These are phyloP conservation scores for Hestina assimilis DNA, from an alignment of 1,140 invertebrate genomes.

Conservation along the genomic window DNA sequence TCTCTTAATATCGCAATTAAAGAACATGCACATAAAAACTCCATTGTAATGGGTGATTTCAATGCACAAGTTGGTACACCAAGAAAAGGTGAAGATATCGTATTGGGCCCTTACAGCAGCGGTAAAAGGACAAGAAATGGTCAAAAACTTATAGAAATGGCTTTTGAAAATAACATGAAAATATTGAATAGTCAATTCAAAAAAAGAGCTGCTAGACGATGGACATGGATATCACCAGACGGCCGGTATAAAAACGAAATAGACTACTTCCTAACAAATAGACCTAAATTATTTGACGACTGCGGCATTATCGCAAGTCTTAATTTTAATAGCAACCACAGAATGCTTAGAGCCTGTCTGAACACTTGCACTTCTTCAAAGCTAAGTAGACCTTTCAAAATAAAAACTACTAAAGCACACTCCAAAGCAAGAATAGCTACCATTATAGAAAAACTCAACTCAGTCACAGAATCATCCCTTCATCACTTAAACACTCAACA, in stretches of 20 bases:
- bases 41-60: slow-evolving; percentile 32
- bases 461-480: background rate
- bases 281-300: background rate
- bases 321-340: slow-evolving; percentile 5
- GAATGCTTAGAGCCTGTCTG: background rate
- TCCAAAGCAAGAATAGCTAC: background rate
- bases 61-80: slow-evolving; percentile 22
- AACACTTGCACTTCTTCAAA: background rate
- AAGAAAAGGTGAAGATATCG: slow-evolving; percentile 11
- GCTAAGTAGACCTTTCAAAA: slow-evolving; percentile 10
- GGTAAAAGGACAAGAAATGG: slow-evolving; percentile 29
- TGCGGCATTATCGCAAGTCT: background rate
- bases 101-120: slow-evolving; percentile 19
- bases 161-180: slow-evolving; percentile 26
- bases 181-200: slow-evolving; percentile 22
- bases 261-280: background rate
- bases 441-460: background rate
- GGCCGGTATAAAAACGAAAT: background rate
- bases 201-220: slow-evolving; percentile 16
- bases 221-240: slow-evolving; percentile 23
- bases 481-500: background rate
- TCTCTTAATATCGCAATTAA: slow-evolving; percentile 11
- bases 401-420: background rate
- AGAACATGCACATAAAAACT: slow-evolving; percentile 16
- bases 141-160: slow-evolving; percentile 20